phyloP scores from a whole-genome alignment of 2,888 invertebrate species.

The Schrankia costaestrigalis region DNA sequence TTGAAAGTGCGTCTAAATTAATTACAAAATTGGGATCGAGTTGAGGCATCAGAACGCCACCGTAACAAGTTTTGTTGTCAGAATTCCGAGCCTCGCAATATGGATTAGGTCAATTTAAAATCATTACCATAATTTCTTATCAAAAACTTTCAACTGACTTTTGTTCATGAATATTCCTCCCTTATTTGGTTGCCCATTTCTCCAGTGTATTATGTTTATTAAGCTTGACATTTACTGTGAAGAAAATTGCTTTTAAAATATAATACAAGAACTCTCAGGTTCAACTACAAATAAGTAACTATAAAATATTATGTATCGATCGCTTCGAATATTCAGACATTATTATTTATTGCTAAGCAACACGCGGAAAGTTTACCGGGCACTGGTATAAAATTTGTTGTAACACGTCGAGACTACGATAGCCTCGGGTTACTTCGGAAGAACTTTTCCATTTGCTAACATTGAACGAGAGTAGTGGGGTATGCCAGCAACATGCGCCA shows the following conservation, averaged over 20 bases:
- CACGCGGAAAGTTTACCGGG: conserved; percentile 51
- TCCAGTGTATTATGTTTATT: conserved; percentile 42
- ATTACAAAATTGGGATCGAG: conserved; percentile 53
- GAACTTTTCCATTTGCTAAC: conserved; percentile 63
- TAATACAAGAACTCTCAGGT: conserved; percentile 13
- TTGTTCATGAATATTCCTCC: conserved; percentile 38
- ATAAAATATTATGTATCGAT: conserved; percentile 51
- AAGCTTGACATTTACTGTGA: conserved; percentile 29
- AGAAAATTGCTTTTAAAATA: conserved; percentile 20
- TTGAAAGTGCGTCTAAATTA: conserved; percentile 52
- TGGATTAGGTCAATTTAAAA: conserved; percentile 72
- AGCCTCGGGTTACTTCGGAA: conserved; percentile 46
- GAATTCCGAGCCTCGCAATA: conserved; percentile 54
- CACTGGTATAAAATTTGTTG: conserved; percentile 58
- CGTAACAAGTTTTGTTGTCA: conserved; percentile 52
- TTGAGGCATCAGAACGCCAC: conserved; percentile 46
- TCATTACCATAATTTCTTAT: conserved; percentile 71
- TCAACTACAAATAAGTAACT: conserved; percentile 41
- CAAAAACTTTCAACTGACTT: conserved; percentile 59
- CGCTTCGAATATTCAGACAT: conserved; percentile 47
- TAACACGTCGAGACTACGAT: conserved; percentile 46
- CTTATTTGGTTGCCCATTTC: conserved; percentile 36
- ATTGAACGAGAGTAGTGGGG: conserved; percentile 35
- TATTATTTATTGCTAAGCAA: conserved; percentile 61
- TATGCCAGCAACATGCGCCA: conserved; percentile 43